Evolutionary conservation across 2,888 invertebrate genomes (phyloP).

Genomic region (Tipula lateralis): DNA sequence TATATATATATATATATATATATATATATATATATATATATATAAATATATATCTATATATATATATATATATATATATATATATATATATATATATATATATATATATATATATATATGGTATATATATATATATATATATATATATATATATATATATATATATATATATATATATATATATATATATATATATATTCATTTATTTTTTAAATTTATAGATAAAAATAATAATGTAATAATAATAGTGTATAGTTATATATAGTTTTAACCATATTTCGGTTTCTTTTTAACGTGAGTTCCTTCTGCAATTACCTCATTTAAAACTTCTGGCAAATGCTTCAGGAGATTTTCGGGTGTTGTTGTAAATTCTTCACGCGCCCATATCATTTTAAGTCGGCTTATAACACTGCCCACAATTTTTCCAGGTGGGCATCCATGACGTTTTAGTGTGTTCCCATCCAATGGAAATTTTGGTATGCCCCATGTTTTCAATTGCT

Average conservation of each 20-base stretch:
- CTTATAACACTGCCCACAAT: conserved; percentile 63
- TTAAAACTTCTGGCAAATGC: conserved; percentile 43
- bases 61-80: not conserved
- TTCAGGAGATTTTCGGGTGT: conserved; percentile 63
- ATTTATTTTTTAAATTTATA: not conserved
- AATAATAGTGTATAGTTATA: not conserved
- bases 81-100: not conserved
- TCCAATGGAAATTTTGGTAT: conserved; percentile 75
- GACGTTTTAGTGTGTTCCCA: conserved; percentile 64
- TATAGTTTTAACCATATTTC: conserved; percentile 27
- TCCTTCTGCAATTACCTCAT: conserved; percentile 33
- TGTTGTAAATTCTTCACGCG: conserved; percentile 69
- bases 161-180: not conserved
- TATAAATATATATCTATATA: not conserved
- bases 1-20: not conserved
- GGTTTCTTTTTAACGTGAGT: conserved; percentile 30
- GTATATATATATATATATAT: not conserved
- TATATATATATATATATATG: not conserved
- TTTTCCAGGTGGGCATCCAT: conserved; percentile 56
- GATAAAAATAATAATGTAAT: conserved; percentile 24
- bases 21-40: not conserved
- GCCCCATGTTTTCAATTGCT: conserved; percentile 67
- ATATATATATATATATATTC: not conserved
- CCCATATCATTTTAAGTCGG: conserved; percentile 73
- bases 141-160: not conserved